These are phyloP conservation scores for Acridotheres tristis DNA, from an alignment of 2,797 vertebrate species.

Conservation along the genomic window DNA sequence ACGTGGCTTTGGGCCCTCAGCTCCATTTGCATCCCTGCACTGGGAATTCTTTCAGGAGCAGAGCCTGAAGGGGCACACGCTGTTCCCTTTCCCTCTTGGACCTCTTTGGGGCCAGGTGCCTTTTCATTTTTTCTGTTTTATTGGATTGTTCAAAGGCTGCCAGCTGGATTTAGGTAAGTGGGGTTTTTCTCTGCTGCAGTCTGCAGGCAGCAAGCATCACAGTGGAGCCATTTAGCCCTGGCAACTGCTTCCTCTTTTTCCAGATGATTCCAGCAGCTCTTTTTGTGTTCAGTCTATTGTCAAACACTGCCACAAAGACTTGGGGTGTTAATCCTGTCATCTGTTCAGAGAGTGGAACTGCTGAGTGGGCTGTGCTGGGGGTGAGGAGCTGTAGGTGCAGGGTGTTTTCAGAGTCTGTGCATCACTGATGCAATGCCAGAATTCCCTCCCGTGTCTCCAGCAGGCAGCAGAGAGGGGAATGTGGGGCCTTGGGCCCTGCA, in stretches of 20 bases:
- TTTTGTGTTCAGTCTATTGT: constrained; percentile 36
- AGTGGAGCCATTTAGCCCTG: constrained; percentile 1
- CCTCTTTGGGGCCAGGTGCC: neutral
- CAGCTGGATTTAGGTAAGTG: neutral
- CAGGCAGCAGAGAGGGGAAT: neutral
- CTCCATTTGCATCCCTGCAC: neutral
- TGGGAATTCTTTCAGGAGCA: neutral
- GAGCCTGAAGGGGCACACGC: neutral
- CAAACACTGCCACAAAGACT: neutral
- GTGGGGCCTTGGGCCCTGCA: neutral
- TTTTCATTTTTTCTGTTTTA: neutral
- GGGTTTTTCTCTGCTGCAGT: neutral
- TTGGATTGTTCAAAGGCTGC: neutral
- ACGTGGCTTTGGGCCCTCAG: neutral
- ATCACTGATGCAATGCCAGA: neutral
- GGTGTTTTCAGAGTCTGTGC: neutral
- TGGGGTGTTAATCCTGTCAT: constrained; percentile 14
- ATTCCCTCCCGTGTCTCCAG: neutral
- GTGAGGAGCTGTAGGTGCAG: constrained; percentile 26
- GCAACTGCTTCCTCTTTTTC: constrained; percentile 45
- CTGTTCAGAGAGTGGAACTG: neutral
- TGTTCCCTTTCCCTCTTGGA: neutral
- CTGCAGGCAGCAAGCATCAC: neutral
- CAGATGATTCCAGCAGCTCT: constrained; percentile 59
- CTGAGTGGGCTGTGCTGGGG: constrained; percentile 13